Conservation (phyloP, 2,113 vertebrate species). For the Sceloporus undulatus region DNA sequence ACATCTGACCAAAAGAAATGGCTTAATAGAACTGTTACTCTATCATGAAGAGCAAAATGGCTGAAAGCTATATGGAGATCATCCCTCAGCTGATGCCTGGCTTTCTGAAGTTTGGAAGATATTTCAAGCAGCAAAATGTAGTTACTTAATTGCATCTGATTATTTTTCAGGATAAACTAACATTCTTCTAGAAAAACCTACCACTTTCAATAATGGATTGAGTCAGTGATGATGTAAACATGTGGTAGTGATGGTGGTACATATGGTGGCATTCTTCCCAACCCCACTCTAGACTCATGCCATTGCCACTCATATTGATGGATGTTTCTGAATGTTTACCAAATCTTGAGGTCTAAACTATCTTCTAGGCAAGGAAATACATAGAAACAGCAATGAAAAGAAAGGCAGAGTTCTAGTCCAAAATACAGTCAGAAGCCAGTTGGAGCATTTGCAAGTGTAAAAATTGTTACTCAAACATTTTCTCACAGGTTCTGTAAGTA, state of each 20-base stretch:
- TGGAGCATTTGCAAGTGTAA: too few relatives aligned
- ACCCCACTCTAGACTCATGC: neutral
- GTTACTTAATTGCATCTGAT: neutral
- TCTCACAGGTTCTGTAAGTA: too few relatives aligned
- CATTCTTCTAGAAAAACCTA: neutral
- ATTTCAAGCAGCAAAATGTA: too few relatives aligned
- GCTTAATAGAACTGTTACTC: neutral
- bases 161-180: neutral
- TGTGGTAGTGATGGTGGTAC: neutral
- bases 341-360: neutral
- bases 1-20: neutral
- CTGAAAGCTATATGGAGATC: neutral
- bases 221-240: neutral
- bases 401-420: neutral
- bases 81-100: neutral
- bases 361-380: neutral
- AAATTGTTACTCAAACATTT: too few relatives aligned
- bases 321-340: neutral
- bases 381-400: neutral
- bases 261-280: neutral
- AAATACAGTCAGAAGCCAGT: too few relatives aligned
- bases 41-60: neutral
- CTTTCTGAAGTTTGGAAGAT: neutral
- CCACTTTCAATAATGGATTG: neutral
- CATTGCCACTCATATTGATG: too few relatives aligned